Evolutionary conservation across 2,888 invertebrate species (phyloP).

Genomic region (Tricholauxania praeusta): DNA sequence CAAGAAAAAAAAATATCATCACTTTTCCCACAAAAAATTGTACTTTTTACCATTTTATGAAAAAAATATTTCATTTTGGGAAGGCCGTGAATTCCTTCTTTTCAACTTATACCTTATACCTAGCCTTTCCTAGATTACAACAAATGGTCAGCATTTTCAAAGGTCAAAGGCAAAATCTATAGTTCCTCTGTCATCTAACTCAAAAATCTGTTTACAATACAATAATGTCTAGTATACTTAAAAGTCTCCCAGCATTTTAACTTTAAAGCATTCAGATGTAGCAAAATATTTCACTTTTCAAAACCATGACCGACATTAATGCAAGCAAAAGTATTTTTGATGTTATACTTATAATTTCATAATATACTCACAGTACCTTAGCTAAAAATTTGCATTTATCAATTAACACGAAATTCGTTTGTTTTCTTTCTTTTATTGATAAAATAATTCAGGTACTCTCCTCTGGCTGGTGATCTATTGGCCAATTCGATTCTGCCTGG

Average conservation of each 20-base stretch:
- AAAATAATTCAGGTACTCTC: slow-evolving; percentile 72
- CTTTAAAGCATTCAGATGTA: not conserved
- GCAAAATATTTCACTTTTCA: not conserved
- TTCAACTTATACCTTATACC: too few relatives aligned
- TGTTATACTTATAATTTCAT: not conserved
- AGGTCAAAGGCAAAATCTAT: too few relatives aligned
- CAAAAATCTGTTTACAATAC: too few relatives aligned
- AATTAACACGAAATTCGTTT: not conserved
- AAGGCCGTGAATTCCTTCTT: too few relatives aligned
- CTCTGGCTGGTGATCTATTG: slow-evolving; percentile 85
- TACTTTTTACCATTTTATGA: too few relatives aligned
- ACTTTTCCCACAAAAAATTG: too few relatives aligned
- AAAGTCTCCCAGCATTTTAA: not conserved
- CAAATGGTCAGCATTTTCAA: too few relatives aligned
- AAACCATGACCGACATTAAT: not conserved
- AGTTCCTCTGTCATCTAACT: too few relatives aligned
- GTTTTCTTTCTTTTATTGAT: slow-evolving; percentile 10
- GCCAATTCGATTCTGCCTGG: slow-evolving; percentile 84
- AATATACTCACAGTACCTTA: not conserved
- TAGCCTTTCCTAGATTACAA: too few relatives aligned
- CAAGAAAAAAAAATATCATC: too few relatives aligned
- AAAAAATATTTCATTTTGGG: too few relatives aligned
- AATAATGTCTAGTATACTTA: too few relatives aligned
- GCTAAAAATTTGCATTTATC: not conserved
- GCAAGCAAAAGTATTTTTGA: not conserved